These are phyloP conservation scores for Lytechinus pictus DNA, from an alignment of 35 echinoderm and acorn worm genomes.

Conservation along the genomic window DNA sequence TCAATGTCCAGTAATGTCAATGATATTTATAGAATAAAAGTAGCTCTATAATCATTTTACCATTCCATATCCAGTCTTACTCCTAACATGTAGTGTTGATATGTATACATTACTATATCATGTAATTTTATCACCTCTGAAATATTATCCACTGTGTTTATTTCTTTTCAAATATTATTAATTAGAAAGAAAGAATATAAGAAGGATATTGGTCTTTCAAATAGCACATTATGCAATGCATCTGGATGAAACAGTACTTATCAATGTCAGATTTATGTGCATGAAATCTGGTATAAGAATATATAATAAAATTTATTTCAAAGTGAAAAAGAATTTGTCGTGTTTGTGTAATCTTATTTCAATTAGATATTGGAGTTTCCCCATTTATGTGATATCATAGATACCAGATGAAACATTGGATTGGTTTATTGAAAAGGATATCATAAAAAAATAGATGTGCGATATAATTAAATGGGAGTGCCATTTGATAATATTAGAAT, in stretches of 20 bases:
- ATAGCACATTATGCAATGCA: background rate
- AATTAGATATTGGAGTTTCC: no score
- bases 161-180: background rate
- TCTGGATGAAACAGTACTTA: background rate
- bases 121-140: no score
- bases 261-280: background rate
- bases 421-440: no score
- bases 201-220: background rate
- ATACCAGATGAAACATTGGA: no score
- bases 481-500: no score
- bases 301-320: background rate
- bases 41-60: background rate
- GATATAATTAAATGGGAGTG: no score
- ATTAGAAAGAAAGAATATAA: background rate
- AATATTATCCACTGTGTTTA: background rate
- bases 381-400: no score
- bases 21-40: background rate
- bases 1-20: background rate
- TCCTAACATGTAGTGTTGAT: background rate
- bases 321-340: background rate
- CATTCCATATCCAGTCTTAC: background rate
- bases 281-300: background rate
- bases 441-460: no score
- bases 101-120: background rate
- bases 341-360: background rate